These are phyloP conservation scores for Agelaius tricolor DNA, from an alignment of 2,113 vertebrate genomes.

Conservation along the genomic window DNA sequence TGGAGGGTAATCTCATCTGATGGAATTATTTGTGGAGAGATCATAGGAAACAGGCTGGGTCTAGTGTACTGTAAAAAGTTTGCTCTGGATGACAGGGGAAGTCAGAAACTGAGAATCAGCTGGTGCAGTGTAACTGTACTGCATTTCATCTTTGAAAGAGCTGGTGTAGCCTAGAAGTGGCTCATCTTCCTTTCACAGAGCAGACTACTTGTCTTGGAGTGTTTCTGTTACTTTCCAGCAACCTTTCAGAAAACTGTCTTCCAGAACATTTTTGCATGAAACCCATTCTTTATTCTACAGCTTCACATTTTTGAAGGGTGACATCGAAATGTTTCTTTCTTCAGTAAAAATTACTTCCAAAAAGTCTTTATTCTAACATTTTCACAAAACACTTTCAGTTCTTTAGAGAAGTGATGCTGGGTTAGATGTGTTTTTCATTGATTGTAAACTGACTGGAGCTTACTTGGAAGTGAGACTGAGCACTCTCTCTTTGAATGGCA, in stretches of 20 bases:
- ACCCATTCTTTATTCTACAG: background rate
- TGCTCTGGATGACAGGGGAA: background rate
- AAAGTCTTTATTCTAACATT: background rate
- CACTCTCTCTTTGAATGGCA: background rate
- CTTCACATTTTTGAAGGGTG: background rate
- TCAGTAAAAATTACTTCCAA: background rate
- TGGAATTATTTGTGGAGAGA: constrained; percentile 46
- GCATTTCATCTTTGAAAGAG: background rate
- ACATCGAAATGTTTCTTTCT: background rate
- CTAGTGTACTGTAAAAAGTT: background rate
- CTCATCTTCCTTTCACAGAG: background rate
- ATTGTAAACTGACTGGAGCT: background rate
- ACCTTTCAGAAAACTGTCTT: background rate
- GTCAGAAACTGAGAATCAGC: background rate
- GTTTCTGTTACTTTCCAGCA: background rate
- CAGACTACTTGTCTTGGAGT: background rate
- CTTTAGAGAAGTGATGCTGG: background rate
- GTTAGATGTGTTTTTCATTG: background rate
- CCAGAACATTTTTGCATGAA: background rate
- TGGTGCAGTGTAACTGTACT: background rate
- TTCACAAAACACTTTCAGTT: background rate
- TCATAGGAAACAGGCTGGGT: constrained; percentile 6
- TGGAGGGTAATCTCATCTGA: constrained; percentile 26
- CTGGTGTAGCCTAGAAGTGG: background rate
- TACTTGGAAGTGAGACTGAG: background rate